A percentile compares a stretch with the other conserved stretches of the same genome.
phyloP scores from a whole-genome alignment of 2,888 invertebrate species.

The Smittia aterrima region DNA sequence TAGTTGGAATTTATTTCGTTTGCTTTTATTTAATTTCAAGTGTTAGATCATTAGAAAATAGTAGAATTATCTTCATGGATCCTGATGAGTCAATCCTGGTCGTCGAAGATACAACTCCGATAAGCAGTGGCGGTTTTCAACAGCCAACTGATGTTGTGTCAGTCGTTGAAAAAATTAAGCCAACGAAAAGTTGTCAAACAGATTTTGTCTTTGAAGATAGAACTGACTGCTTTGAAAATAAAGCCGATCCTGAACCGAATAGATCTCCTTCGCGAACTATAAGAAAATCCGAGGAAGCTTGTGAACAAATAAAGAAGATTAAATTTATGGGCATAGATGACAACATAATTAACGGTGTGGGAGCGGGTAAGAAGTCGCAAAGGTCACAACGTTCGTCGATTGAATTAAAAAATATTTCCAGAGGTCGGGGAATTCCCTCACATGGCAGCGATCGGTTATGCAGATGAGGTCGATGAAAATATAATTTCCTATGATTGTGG shows the following conservation, averaged over 20 bases:
- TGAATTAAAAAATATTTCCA: neutral
- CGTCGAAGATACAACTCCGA: no score
- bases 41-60: neutral
- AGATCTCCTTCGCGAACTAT: no score
- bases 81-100: no score
- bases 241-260: neutral
- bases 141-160: no score
- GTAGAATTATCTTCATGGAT: no score
- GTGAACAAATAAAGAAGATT: conserved; percentile 15
- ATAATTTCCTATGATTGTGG: conserved; percentile 22
- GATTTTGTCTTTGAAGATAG: neutral
- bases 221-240: neutral
- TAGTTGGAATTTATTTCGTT: no score
- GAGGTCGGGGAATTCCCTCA: conserved; percentile 35
- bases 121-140: no score
- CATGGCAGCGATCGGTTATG: conserved; percentile 13
- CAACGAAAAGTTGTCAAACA: no score
- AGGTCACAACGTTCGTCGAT: neutral
- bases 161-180: no score
- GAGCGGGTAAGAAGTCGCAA: neutral
- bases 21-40: neutral
- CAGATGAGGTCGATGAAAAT: conserved; percentile 6
- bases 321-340: neutral
- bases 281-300: conserved; percentile 27
- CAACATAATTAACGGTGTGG: neutral